Conservation (phyloP, 64 coral and sea anemone genomes). For the Porites australiensis region DNA sequence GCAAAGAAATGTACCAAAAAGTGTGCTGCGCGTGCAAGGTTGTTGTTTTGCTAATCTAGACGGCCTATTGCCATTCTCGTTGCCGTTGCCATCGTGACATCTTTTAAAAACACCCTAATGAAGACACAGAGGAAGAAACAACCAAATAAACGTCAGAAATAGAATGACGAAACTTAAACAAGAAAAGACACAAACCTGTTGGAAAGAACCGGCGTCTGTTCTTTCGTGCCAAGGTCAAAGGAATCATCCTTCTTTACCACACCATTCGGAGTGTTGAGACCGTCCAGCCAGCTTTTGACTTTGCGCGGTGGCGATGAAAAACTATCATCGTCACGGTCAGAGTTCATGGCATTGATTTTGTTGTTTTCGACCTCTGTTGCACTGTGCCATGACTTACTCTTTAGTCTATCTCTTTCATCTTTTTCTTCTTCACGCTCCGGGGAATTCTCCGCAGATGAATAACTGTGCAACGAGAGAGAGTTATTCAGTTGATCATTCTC, state of each 20-base stretch:
- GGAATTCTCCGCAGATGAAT: conserved; percentile 40
- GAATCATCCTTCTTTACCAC: background rate
- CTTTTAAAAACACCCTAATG: too few relatives aligned
- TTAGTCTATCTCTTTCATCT: background rate
- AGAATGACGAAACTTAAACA: too few relatives aligned
- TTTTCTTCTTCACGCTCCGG: conserved; percentile 10
- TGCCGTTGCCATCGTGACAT: too few relatives aligned
- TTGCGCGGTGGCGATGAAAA: conserved; percentile 30
- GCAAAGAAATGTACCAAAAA: too few relatives aligned
- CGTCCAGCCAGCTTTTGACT: conserved; percentile 53
- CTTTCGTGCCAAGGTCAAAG: background rate
- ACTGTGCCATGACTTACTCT: conserved; percentile 49
- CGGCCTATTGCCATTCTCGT: too few relatives aligned
- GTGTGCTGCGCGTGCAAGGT: too few relatives aligned
- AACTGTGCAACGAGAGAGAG: conserved; percentile 48
- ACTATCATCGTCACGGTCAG: background rate
- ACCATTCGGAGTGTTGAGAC: background rate
- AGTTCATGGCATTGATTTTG: background rate
- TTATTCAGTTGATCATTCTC: conserved; percentile 62
- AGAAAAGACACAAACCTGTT: conserved; percentile 5
- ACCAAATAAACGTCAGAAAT: background rate
- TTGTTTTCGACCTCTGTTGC: conserved; percentile 10
- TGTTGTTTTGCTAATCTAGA: too few relatives aligned
- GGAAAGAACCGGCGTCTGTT: background rate
- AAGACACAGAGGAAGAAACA: background rate